Base-by-base conservation (phyloP, 1,140 invertebrate species). In the Venustaconcha ellipsiformis region DNA sequence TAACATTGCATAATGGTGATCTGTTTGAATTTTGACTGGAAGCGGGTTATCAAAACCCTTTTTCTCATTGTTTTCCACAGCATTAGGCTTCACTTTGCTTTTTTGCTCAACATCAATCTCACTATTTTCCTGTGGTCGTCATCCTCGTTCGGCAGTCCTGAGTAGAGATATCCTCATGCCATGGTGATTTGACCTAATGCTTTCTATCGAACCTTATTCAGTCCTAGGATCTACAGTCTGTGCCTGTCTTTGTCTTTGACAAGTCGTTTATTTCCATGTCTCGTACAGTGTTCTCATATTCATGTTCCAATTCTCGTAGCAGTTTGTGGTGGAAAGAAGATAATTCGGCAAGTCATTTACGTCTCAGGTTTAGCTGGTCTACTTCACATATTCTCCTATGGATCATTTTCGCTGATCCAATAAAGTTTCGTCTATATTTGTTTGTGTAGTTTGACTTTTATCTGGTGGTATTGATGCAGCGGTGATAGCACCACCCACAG, bases 21-120 rank as follows among this genome's bases (percentile, higher is more conserved):
- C 48, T 67, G 4, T 48, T 67, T 13, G 30, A 67, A 67, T 56
- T 20, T 67, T 37, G 48, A 67, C 26, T 67, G 26, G 66, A 67
- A 56, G 14, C 66, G 13, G 30, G 8, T 20, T 67, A 12, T 67
- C 18, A 67, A 48, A 13, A 67, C 13, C 55, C 57, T 1, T 8
- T 67, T 56, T 48, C 48, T 37, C 55, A 48, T 37, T 37, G 66
- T 26, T 67, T 67, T 48, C 66, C 66, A 67, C 48, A 30, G 1
- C 63, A 23, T 20, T 1, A 30, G 26, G 26, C 26, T 30, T 30
- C 2, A 30, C 26, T 23, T n/a, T 65, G 56, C 23, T 20, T 37
- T 30, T 3, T 67, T 30, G 12, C 12, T 37, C 18, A 67, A 20
- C 11, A 37, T 14, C 12, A 67, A 3, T 18, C 66, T 56, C 1